Conservation (phyloP, 2,888 invertebrate species). For the Torymus texanus region DNA sequence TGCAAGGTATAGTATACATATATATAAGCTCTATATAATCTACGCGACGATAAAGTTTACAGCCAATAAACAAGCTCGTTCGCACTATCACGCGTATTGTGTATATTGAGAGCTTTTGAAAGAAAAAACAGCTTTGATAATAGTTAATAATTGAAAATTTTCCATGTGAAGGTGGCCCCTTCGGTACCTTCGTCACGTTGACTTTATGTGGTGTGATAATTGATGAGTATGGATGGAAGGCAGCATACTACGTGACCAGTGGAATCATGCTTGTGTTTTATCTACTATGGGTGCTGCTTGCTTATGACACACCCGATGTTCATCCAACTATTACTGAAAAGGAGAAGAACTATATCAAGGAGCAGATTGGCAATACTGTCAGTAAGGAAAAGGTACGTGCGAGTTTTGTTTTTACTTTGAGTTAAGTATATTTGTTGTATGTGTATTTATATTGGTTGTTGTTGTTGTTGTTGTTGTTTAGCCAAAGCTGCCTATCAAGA, state of each 20-base stretch:
- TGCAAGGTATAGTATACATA: slow-evolving; percentile 71
- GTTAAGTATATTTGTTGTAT: too few species aligned
- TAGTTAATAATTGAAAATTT: background rate
- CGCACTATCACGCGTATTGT: background rate
- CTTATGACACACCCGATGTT: slow-evolving; percentile 81
- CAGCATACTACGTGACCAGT: slow-evolving; percentile 82
- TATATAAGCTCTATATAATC: too few species aligned
- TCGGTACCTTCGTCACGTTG: slow-evolving; percentile 84
- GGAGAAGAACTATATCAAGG: slow-evolving; percentile 80
- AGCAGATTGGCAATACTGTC: slow-evolving; percentile 69
- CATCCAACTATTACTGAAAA: slow-evolving; percentile 81
- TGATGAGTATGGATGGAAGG: slow-evolving; percentile 81
- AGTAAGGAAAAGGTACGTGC: slow-evolving; percentile 67
- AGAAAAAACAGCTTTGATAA: background rate
- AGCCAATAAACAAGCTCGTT: too few species aligned
- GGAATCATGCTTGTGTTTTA: slow-evolving; percentile 79
- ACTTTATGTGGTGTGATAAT: slow-evolving; percentile 82
- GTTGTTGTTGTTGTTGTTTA: slow-evolving; percentile 68
- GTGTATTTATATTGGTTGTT: too few species aligned
- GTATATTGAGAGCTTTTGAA: background rate
- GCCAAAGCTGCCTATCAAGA: slow-evolving; percentile 82
- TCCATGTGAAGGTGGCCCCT: slow-evolving; percentile 80
- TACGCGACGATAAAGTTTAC: too few species aligned
- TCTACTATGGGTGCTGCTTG: slow-evolving; percentile 80
- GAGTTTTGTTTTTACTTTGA: background rate